Percentiles rank a stretch among this genome's conserved stretches.
These are phyloP conservation scores for Orthonyx spaldingii DNA, from an alignment of 2,113 vertebrate species.

Conservation along the genomic window DNA sequence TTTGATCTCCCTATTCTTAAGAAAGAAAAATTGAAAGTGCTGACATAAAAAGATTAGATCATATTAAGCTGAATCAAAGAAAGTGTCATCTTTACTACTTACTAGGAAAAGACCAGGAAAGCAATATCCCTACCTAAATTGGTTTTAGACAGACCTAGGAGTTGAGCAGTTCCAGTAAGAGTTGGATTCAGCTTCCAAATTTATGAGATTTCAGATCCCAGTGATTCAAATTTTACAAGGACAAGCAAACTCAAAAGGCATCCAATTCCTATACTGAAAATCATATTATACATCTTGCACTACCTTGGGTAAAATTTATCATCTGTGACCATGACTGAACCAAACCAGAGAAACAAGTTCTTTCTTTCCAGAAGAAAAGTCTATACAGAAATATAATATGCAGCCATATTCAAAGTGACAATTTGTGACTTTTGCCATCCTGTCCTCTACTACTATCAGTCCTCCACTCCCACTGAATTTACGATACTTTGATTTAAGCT, in stretches of 20 bases:
- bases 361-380: background rate
- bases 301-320: background rate
- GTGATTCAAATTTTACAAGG: background rate
- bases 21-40: background rate
- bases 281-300: background rate
- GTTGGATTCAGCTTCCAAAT: background rate
- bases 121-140: background rate
- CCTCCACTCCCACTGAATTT: background rate
- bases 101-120: background rate
- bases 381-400: background rate
- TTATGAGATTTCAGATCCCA: background rate
- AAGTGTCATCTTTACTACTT: background rate
- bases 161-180: background rate
- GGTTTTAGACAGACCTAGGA: background rate
- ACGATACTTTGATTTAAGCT: background rate
- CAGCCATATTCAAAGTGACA: background rate
- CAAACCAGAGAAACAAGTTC: background rate
- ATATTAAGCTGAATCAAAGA: constrained; percentile 12
- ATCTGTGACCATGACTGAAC: background rate
- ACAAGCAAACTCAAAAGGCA: background rate
- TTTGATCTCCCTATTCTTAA: background rate
- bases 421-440: background rate
- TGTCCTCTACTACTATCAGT: background rate
- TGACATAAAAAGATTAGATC: constrained; percentile 32
- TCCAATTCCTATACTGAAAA: background rate